Evolutionary conservation across 2,113 vertebrate genomes (phyloP), one percentile per base, ranked within the genome.

Genomic region (Macrotis lagotis): DNA sequence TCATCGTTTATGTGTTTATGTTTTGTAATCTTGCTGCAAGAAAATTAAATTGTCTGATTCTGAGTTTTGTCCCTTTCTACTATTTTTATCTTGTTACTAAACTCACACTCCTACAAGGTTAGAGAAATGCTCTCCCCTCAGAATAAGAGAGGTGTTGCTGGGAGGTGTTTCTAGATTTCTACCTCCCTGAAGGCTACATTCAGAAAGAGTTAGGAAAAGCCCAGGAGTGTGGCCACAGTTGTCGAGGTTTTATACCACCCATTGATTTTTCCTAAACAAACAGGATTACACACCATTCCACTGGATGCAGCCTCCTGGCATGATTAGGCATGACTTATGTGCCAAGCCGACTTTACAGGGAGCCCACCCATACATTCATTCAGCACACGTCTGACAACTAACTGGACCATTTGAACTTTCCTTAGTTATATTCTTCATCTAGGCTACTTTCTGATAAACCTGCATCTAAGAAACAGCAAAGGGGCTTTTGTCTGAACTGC

Each of bases 241-340:
- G 48, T 74, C 47, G 48, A 55, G 91, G 11, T 90, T 90, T 94
- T 51, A 89, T 91, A 92, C 92, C 51, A 37, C 74, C 31, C 1
- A 0, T 28, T 92, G 93, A 12, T 48, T 91, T 95, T 95, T 55
- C 25, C 91, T 89, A 92, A 91, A 94, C 53, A 37, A 96, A 88
- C 11, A 50, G 19, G 59, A 94, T n/a, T 8, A 91, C 0, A 28
- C 2, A 16, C 49, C 4, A 51, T 0, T 91, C 89, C 90, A 90
- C 37, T 12, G n/a, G 22, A 47, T 59, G 95, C 90, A 3, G 5
- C 3, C 95, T 0, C 31, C 50, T 83, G 92, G 55, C 47, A 91
- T 31, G 0, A 0, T 0, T 8, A 48, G 31, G 51, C 89, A 89
- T 0, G 4, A 0, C 51, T 16, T 0, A 47, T 91, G 53, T 88